A percentile compares a stretch with the other conserved stretches of the same genome.
Conservation (phyloP, 2,888 invertebrate genomes). For the Malthinus seriepunctatus region DNA sequence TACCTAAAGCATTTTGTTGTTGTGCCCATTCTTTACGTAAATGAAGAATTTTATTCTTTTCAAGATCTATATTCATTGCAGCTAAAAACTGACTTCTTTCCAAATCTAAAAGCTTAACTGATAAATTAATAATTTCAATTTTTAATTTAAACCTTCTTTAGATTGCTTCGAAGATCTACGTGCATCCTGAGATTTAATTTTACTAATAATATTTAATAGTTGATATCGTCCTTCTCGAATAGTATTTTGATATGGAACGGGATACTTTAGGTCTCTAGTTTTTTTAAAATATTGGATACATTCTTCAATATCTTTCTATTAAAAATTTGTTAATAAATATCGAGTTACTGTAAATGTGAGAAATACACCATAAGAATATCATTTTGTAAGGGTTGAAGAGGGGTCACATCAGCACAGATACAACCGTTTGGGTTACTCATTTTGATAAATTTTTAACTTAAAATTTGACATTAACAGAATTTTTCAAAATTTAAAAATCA, state of each 20-base stretch:
- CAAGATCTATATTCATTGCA: constrained; percentile 9
- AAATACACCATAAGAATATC: neutral
- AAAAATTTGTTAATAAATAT: neutral
- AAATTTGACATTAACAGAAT: neutral
- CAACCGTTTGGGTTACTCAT: neutral
- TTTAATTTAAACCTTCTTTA: neutral
- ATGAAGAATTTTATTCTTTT: constrained; percentile 10
- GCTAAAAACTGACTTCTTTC: constrained; percentile 9
- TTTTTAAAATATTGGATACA: neutral
- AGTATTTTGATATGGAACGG: neutral
- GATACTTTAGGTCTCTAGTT: neutral
- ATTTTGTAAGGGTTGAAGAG: neutral
- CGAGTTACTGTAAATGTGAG: neutral
- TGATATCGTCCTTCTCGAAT: neutral
- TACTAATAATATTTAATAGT: neutral
- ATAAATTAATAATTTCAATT: neutral
- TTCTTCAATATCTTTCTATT: neutral
- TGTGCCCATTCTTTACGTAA: constrained; percentile 16
- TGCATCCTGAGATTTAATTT: neutral
- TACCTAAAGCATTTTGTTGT: constrained; percentile 17
- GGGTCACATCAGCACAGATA: neutral
- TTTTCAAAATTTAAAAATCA: too few species aligned
- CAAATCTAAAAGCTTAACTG: constrained; percentile 8
- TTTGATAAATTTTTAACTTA: neutral
- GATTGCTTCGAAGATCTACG: neutral